A percentile compares a stretch with the other conserved stretches of the same genome.
These are phyloP conservation scores for Oscheius sp. DNA, from an alignment of 2,888 invertebrate species.

Conservation along the genomic window DNA sequence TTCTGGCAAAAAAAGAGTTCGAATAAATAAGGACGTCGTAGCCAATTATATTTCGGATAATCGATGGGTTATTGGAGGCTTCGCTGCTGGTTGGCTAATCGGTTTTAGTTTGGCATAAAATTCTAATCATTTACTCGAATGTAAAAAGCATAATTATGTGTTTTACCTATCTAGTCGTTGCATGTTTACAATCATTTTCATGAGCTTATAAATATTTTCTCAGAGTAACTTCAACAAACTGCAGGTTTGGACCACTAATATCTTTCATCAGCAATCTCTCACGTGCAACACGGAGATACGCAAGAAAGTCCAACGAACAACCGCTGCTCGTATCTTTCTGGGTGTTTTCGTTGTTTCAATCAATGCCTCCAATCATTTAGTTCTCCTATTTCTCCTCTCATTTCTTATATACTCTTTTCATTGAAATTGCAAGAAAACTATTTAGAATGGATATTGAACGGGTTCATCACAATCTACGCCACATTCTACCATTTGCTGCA, in stretches of 20 bases:
- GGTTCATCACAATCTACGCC: constrained; percentile 2
- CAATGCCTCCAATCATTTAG: background rate
- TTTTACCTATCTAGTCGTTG: background rate
- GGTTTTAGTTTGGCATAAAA: constrained; percentile 55
- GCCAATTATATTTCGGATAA: constrained; percentile 50
- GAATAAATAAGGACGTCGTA: constrained; percentile 1
- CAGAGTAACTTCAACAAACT: too few species aligned
- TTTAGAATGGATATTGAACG: constrained; percentile 9
- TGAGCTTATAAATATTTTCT: too few species aligned
- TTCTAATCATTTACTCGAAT: background rate
- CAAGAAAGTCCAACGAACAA: constrained; percentile 25
- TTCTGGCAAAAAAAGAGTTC: background rate
- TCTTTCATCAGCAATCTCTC: constrained; percentile 9
- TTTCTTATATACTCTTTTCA: background rate
- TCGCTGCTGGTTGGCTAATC: constrained; percentile 52
- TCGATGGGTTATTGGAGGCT: constrained; percentile 51
- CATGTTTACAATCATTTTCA: background rate
- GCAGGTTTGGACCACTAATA: too few species aligned
- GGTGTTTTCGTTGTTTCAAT: constrained; percentile 1
- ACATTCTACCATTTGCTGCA: constrained; percentile 11
- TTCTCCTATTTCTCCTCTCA: background rate
- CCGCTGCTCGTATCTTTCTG: background rate
- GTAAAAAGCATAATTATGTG: background rate
- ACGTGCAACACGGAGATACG: constrained; percentile 13
- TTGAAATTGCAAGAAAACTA: background rate